A percentile compares a stretch with the other conserved stretches of the same genome.
These are phyloP conservation scores for Micronycteris hirsuta DNA, from an alignment of 2,113 vertebrate species.

Conservation along the genomic window DNA sequence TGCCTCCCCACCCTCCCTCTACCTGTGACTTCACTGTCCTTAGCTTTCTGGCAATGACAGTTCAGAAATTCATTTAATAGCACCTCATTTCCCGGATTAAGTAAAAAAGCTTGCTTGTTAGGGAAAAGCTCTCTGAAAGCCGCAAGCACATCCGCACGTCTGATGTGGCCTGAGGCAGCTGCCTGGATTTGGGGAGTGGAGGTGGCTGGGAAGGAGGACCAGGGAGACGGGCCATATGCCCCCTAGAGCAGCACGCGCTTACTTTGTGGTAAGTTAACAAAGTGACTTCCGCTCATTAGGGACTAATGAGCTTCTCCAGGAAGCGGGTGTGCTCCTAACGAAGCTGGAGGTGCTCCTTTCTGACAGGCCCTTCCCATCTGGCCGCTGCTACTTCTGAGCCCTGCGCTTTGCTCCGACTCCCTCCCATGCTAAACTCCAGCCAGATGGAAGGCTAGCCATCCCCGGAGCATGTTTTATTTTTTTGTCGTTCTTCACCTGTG, in stretches of 20 bases:
- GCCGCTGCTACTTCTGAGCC: neutral
- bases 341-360: neutral
- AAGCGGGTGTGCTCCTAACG: neutral
- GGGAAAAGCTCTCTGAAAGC: neutral
- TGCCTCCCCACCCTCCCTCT: neutral
- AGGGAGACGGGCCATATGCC: fast-evolving
- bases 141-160: neutral
- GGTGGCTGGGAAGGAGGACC: too few relatives aligned
- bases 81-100: slow-evolving; percentile 37
- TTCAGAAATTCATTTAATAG: slow-evolving; percentile 51
- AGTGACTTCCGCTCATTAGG: neutral
- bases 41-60: slow-evolving; percentile 36
- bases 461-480: neutral
- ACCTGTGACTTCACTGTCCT: neutral
- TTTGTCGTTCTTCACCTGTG: neutral
- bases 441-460: too few relatives aligned
- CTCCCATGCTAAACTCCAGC: neutral
- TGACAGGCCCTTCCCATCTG: neutral
- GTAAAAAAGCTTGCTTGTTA: slow-evolving; percentile 16
- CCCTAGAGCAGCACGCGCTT: neutral
- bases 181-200: neutral
- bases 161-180: neutral
- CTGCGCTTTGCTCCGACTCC: neutral
- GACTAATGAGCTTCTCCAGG: neutral
- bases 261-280: neutral